Evolutionary conservation across 92 coral and sea anemone species (phyloP).

Genomic region (Ricordea florida): DNA sequence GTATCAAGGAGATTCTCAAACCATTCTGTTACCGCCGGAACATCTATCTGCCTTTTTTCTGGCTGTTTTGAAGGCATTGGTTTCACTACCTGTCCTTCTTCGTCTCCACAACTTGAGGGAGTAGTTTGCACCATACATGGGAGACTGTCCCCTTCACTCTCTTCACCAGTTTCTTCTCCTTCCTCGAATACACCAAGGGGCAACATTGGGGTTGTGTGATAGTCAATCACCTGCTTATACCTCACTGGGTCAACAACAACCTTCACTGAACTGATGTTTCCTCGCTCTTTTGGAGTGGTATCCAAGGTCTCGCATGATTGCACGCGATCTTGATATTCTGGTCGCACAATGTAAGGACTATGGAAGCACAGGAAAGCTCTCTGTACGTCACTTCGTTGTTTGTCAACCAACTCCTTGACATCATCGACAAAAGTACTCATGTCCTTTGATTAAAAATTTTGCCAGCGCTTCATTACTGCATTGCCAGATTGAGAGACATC

Average conservation of each 20-base stretch:
- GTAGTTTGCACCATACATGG: neutral
- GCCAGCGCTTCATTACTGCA: neutral
- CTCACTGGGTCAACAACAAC: conserved; percentile 32
- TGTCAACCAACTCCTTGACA: conserved; percentile 17
- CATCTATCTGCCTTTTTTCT: too few species aligned
- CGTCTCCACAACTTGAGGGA: neutral
- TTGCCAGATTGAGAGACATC: neutral
- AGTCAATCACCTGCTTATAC: conserved; percentile 5
- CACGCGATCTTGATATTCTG: conserved; percentile 25
- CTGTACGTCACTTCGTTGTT: conserved; percentile 34
- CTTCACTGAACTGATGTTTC: neutral
- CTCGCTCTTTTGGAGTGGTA: conserved; percentile 20
- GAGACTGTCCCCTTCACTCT: too few species aligned
- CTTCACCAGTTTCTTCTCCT: neutral
- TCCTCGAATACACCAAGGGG: neutral
- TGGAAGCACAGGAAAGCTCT: conserved; percentile 47
- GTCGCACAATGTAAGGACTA: conserved; percentile 34
- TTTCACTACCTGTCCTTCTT: neutral
- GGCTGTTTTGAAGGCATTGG: neutral
- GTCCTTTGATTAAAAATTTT: neutral
- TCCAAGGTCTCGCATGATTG: neutral
- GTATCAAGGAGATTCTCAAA: conserved; percentile 5
- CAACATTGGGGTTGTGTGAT: conserved; percentile 1
- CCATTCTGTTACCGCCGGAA: neutral
- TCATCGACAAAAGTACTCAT: conserved; percentile 11